Percentiles rank a stretch among this genome's conserved stretches.
Conservation (phyloP, 2,888 invertebrate species). For the Xanthia togata region DNA sequence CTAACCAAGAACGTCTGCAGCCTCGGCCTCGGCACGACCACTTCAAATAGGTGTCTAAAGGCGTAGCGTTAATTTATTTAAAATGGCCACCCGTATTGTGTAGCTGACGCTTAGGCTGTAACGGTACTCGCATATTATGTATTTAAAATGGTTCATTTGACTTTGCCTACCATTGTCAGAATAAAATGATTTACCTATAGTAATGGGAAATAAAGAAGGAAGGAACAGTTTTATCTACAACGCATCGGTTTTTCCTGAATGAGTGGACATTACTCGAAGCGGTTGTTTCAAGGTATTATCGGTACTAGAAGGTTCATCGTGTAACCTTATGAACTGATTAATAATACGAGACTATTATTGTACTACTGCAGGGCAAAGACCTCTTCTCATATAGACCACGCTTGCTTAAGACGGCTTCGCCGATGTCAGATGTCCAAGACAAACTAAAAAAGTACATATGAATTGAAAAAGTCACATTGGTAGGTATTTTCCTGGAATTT, state of each 20-base stretch:
- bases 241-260: slow-evolving; percentile 40
- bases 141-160: neutral
- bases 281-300: slow-evolving; percentile 27
- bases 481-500: neutral
- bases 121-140: neutral
- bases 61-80: neutral
- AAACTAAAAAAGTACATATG: neutral
- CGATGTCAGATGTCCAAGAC: neutral
- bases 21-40: slow-evolving; percentile 3
- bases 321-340: neutral
- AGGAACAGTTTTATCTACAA: slow-evolving; percentile 36
- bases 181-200: slow-evolving; percentile 1
- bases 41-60: neutral
- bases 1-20: slow-evolving; percentile 6
- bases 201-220: slow-evolving; percentile 50
- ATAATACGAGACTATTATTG: neutral
- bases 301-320: neutral
- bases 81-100: neutral
- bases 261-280: slow-evolving; percentile 3
- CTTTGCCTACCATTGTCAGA: slow-evolving; percentile 4
- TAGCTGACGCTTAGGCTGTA: neutral
- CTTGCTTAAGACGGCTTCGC: neutral
- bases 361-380: neutral
- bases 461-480: neutral
- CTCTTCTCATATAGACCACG: too few species aligned